Base-by-base conservation (phyloP, 2,113 vertebrate genomes). In the Parus major region DNA sequence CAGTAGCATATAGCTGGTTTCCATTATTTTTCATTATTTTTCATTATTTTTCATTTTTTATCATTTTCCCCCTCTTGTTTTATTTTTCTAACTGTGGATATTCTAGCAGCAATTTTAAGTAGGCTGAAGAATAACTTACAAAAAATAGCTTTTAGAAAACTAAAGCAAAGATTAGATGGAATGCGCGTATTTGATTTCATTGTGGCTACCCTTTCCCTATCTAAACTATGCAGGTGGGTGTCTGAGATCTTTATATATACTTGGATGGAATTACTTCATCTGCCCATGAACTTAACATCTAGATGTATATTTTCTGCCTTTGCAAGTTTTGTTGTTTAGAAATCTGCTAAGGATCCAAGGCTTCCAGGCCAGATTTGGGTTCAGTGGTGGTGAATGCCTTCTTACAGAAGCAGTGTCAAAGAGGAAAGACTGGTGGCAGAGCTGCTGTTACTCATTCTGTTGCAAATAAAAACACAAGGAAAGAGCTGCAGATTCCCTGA, bases 1-100 rank as follows among this genome's bases (percentile, higher is more conserved):
- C 72, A 85, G 94, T 97, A 97, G 91, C 69, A 76, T 88, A 93
- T 95, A 83, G 80, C 53, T 97, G 87, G 69, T 96, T 97, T 59
- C 66, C 76, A 82, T 95, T 92, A 94, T 65, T 94, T 86, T 85
- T 90, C 44, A 82, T 95, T 92, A 93, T 65, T 93, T 86, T 85
- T 90, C 44, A 39, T 11, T 39, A 39, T 39, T 39, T 39, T 39
- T 39, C 39, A 39, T 12, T 12, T 39, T 39, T 79, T 91, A 49
- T 23, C 65, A 57, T 12, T 87, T 93, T 49, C 10, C 35, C 20
- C 17, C 8, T 64, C n/a, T 94, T 93, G 25, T 41, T 82, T 76
- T 57, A 31, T 17, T 61, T 92, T 86, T 60, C n/a, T 76, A 49
- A 53, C 24, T 53, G 41, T 36, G 28, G 28, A 46, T 7, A 39